Conservation (phyloP, 2,113 vertebrate species). For the Platycercus adscitus region DNA sequence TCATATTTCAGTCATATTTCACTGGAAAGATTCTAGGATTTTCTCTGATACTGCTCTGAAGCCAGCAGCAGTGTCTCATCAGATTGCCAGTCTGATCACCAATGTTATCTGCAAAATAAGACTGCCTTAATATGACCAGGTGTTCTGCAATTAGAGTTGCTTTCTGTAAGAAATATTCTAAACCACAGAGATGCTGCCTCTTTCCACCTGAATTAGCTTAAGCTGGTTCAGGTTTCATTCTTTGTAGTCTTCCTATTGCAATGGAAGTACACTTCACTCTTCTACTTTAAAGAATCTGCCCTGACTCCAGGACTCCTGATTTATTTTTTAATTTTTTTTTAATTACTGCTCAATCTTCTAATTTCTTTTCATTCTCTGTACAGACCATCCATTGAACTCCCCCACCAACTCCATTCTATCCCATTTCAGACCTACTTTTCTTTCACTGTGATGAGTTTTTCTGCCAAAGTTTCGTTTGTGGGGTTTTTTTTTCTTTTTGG, state of each 20-base stretch:
- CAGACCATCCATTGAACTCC: not conserved
- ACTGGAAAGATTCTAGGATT: not conserved
- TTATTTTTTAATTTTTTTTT: not conserved
- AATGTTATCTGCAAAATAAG: not conserved
- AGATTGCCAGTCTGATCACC: not conserved
- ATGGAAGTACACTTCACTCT: not conserved
- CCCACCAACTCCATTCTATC: not conserved
- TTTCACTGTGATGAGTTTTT: not conserved
- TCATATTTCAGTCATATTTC: not conserved
- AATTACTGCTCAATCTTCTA: not conserved
- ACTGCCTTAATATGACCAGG: not conserved
- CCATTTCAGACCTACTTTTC: not conserved
- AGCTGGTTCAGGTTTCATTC: not conserved
- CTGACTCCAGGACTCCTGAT: not conserved
- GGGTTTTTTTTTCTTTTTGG: not conserved
- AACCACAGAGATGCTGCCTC: not conserved
- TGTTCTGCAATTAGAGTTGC: not conserved
- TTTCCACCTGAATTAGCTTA: not conserved
- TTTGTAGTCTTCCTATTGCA: not conserved
- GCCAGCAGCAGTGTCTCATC: not conserved
- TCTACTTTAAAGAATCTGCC: not conserved
- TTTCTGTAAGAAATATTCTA: not conserved
- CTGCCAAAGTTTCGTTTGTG: not conserved
- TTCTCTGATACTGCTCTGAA: not conserved
- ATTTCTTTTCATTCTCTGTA: not conserved